Percentiles rank a stretch among this genome's conserved stretches.
Conservation (phyloP, 2,888 invertebrate species). For the Lasioglossum calceatum region DNA sequence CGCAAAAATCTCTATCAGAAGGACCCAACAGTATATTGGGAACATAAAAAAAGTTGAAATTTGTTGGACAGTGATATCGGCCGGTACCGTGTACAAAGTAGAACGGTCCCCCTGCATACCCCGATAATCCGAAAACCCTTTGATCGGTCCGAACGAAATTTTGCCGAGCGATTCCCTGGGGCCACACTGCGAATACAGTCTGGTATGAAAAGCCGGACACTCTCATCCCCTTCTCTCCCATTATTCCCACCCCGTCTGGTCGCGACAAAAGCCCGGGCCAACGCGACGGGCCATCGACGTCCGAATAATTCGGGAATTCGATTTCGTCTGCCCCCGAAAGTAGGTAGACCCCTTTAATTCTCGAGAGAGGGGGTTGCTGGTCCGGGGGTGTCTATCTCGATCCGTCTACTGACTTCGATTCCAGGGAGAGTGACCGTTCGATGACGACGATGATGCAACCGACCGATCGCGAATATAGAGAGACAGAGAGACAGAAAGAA, state of each 20-base stretch:
- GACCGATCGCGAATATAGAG: background rate
- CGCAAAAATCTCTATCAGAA: no score
- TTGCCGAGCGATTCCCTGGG: background rate
- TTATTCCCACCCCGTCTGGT: background rate
- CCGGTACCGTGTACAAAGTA: background rate
- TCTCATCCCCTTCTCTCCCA: background rate
- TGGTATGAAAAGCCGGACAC: background rate
- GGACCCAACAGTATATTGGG: no score
- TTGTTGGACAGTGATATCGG: background rate
- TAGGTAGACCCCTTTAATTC: conserved; percentile 3
- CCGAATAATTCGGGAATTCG: background rate
- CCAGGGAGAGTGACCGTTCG: background rate
- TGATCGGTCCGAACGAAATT: background rate
- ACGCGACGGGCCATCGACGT: background rate
- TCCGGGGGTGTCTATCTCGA: background rate
- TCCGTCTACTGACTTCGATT: background rate
- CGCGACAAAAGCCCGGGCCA: background rate
- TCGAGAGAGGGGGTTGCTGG: background rate
- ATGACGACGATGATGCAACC: background rate
- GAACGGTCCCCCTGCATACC: background rate
- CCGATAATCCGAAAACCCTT: conserved; percentile 2
- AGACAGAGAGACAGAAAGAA: background rate
- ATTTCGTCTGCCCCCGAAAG: background rate
- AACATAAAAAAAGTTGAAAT: no score
- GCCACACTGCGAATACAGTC: background rate